A percentile compares a stretch with the other conserved stretches of the same genome.
Conservation (phyloP, 2,888 invertebrate species). For the Noctua pronuba region DNA sequence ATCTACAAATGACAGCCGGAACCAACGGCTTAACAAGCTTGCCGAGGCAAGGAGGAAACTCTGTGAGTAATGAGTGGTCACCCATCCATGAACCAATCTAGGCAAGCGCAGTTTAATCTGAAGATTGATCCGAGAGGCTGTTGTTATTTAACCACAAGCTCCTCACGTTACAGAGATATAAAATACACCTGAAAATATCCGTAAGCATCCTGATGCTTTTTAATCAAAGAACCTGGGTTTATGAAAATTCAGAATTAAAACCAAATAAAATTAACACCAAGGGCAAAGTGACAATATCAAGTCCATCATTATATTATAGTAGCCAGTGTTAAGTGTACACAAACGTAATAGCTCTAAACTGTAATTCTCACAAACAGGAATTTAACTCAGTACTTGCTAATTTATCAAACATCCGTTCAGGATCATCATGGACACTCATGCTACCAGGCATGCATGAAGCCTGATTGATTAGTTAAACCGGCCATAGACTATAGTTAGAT, state of each 20-base stretch:
- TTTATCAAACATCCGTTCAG: neutral
- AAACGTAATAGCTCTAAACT: neutral
- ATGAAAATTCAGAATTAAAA: neutral
- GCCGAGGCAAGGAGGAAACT: no score
- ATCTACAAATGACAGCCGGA: no score
- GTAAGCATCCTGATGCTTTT: neutral
- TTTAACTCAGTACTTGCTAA: neutral
- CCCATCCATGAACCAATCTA: no score
- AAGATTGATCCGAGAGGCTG: no score
- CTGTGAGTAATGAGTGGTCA: no score
- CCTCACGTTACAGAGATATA: neutral
- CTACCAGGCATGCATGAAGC: conserved; percentile 27
- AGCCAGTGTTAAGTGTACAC: neutral
- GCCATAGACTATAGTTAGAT: neutral
- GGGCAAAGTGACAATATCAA: neutral
- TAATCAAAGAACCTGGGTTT: neutral
- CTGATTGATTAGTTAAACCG: conserved; percentile 1
- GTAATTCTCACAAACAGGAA: neutral
- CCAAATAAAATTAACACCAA: no score
- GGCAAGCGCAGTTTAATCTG: no score
- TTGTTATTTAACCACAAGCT: no score
- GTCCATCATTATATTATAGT: no score
- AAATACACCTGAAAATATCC: no score
- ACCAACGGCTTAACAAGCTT: no score
- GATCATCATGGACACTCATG: neutral